Evolutionary conservation across 2,113 vertebrate genomes (phyloP), one percentile per base, ranked within the genome.

Genomic region (Catagonus wagneri): DNA sequence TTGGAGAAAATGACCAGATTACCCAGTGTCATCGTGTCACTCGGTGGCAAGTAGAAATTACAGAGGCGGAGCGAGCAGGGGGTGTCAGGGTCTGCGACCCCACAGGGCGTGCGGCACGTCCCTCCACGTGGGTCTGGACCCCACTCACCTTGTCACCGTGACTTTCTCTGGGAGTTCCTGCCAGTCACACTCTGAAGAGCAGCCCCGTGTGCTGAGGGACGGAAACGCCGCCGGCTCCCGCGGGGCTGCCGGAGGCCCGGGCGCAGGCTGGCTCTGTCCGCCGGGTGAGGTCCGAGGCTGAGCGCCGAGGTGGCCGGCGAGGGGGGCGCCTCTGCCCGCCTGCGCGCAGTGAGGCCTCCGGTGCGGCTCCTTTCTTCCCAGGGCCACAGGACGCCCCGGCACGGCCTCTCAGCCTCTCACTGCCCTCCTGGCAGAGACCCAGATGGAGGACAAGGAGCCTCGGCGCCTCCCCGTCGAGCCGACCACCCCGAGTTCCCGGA

Each of bases 1-100:
- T 25, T 92, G 61, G 86, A 81, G 97, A 29, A 92, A 97, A 96
- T 97, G 98, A 65, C 97, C 97, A 0, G 25, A 56, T 71, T 63
- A n/a, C 3, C 92, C 93, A 23, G 89, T 68, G 97, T 93, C 54
- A 56, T 25, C 1, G 1, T 15, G 90, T 96, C 60, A 85, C 0
- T 2, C 54, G 27, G 89, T 86, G 96, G 97, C 89, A 54, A 97
- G 93, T 11, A 95, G 96, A 81, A 71, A 75, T 25, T 7, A 96
- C 3, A 0, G 39, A 92, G 91, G 95, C 93, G 66, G 90, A 15
- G 85, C 2, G 0, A 0, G 3, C 2, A 29, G 61, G 17, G 17
- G 92, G 78, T 2, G 14, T 12, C 1, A 0, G 32, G 0, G 27
- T 17, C 27, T 4, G 90, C 11, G 81, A 66, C 1, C 25, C 58